These are phyloP conservation scores for Linurgus olivaceus DNA, from an alignment of 2,797 vertebrate genomes.

Conservation along the genomic window DNA sequence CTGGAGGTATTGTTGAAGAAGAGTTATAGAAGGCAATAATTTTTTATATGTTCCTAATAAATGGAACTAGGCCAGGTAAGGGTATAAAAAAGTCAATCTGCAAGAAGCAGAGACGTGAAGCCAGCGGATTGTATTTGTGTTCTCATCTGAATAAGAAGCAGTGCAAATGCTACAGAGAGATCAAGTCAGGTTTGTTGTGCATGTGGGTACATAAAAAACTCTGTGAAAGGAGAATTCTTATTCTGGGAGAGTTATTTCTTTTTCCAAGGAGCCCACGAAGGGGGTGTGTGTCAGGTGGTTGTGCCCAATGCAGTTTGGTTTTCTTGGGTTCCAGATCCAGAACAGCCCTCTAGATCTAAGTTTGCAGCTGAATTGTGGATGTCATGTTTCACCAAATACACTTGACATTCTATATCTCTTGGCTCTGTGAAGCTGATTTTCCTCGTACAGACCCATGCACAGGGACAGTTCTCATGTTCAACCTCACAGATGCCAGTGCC, in stretches of 20 bases:
- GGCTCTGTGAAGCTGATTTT: neutral
- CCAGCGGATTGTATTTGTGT: slow-evolving; percentile 30
- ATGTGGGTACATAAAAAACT: neutral
- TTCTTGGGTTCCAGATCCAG: neutral
- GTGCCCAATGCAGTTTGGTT: neutral
- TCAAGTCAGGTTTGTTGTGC: slow-evolving; percentile 14
- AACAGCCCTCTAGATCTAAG: neutral
- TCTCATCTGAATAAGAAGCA: slow-evolving; percentile 51
- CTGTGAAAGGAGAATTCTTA: neutral
- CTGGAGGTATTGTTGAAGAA: slow-evolving; percentile 64
- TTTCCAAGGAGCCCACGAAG: neutral
- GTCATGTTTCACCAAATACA: neutral
- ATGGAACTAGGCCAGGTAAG: slow-evolving; percentile 61
- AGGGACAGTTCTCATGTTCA: neutral
- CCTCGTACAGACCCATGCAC: neutral
- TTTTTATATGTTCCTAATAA: slow-evolving; percentile 70
- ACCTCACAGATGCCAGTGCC: accelerated
- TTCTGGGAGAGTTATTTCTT: neutral
- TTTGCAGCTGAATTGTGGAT: neutral
- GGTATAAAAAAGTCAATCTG: slow-evolving; percentile 43
- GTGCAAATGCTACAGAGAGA: neutral
- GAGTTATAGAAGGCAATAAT: slow-evolving; percentile 61
- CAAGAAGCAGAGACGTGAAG: slow-evolving; percentile 25
- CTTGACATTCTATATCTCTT: neutral
- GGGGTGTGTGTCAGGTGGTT: neutral